These are phyloP conservation scores for Eubucco bourcierii DNA, from an alignment of 2,113 vertebrate species.

Conservation along the genomic window DNA sequence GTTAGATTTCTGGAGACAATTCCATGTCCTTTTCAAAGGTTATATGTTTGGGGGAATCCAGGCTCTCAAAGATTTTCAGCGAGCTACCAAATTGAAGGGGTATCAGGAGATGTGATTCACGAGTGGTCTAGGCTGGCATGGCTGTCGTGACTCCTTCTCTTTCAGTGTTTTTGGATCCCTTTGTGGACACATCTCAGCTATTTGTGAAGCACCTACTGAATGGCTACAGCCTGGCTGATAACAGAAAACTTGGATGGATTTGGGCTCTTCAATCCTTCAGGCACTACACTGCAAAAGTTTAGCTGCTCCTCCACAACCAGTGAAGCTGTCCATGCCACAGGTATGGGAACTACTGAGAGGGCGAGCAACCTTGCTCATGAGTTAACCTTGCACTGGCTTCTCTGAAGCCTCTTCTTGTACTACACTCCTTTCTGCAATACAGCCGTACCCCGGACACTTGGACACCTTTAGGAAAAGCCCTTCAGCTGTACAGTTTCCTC, in stretches of 20 bases:
- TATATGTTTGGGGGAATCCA: not conserved
- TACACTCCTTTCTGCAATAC: not conserved
- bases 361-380: not conserved
- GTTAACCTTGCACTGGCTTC: not conserved
- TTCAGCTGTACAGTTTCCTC: not conserved
- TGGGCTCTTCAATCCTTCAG: not conserved
- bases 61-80: not conserved
- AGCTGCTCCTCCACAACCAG: not conserved
- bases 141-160: not conserved
- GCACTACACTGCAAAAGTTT: not conserved
- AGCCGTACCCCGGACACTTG: not conserved
- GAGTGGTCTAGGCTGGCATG: not conserved
- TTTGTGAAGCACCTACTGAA: not conserved
- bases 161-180: not conserved
- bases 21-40: conserved; percentile 9
- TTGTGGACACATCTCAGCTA: not conserved
- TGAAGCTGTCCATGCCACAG: not conserved
- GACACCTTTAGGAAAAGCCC: not conserved
- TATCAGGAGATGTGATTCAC: not conserved
- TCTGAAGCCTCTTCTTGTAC: not conserved
- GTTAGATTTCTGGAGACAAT: not conserved
- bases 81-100: not conserved
- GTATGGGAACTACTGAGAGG: not conserved
- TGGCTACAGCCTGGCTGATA: not conserved
- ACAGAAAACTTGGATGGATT: not conserved